phyloP scores from a whole-genome alignment of 30 jellyfish, hydroid and myxozoan genomes.

The Clytia hemisphaerica region DNA sequence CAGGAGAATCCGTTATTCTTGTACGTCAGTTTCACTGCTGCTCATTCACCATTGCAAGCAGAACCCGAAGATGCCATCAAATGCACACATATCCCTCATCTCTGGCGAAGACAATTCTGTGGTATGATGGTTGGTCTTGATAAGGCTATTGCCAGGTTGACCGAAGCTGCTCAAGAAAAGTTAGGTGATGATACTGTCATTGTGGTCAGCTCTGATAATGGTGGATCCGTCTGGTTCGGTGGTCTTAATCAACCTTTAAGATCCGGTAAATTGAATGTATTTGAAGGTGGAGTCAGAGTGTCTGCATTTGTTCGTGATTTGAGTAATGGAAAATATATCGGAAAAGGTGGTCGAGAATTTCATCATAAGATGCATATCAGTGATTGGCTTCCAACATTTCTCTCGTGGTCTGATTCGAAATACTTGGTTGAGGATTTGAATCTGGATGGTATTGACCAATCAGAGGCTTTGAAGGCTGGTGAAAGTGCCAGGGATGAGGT shows the following conservation, averaged over 20 bases:
- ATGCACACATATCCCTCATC: no score
- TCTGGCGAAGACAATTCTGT: no score
- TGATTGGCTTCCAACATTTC: constrained; percentile 73
- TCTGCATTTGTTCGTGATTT: constrained; percentile 48
- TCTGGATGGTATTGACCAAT: no score
- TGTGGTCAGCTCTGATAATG: constrained; percentile 63
- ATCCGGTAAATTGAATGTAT: constrained; percentile 50
- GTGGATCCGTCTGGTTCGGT: constrained; percentile 50
- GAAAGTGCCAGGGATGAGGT: no score
- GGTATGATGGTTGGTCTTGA: constrained; percentile 63
- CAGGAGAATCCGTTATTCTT: no score
- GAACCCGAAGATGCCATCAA: no score
- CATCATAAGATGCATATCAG: constrained; percentile 46
- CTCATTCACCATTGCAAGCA: no score
- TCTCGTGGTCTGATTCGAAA: no score
- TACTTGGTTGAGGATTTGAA: no score
- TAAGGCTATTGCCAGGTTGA: constrained; percentile 29
- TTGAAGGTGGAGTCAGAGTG: constrained; percentile 76
- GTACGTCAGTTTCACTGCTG: no score
- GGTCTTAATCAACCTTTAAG: constrained; percentile 80
- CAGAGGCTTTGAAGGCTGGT: no score
- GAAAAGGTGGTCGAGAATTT: constrained; percentile 3
- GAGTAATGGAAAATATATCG: constrained; percentile 37
- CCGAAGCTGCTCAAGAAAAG: constrained; percentile 21
- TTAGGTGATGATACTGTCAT: constrained; percentile 61